A percentile compares a stretch with the other conserved stretches of the same genome.
These are phyloP conservation scores for Neotoma lepida DNA, from an alignment of 2,113 vertebrate species.

Conservation along the genomic window DNA sequence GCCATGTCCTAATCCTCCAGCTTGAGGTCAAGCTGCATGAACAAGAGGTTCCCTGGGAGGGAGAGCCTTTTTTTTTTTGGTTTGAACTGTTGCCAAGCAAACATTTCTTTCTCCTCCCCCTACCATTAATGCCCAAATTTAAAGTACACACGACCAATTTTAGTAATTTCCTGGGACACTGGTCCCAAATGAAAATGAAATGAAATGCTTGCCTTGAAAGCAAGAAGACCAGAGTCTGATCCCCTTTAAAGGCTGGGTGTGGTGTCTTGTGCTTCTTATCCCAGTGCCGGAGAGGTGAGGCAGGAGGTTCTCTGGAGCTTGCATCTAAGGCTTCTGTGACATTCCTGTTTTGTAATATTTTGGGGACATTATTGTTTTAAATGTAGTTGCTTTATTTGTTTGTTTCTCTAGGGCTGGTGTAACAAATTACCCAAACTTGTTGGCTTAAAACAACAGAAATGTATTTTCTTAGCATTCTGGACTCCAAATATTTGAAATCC, in stretches of 20 bases:
- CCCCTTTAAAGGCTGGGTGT: no score
- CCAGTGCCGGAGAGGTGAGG: not conserved
- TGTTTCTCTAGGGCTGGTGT: not conserved
- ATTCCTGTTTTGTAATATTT: not conserved
- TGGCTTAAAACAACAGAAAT: not conserved
- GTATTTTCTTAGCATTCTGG: constrained; percentile 3
- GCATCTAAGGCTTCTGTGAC: not conserved
- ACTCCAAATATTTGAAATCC: not conserved
- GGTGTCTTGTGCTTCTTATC: not conserved
- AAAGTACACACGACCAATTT: not conserved
- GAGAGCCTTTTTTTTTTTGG: not conserved
- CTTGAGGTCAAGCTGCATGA: constrained; percentile 48
- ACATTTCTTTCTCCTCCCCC: constrained; percentile 2
- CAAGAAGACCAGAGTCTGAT: no score
- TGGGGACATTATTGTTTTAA: not conserved
- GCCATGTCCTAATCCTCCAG: constrained; percentile 52
- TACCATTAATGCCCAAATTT: not conserved
- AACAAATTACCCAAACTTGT: not conserved
- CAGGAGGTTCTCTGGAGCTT: not conserved
- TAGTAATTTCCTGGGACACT: constrained; percentile 28
- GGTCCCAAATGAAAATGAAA: constrained; percentile 15
- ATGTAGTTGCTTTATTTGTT: not conserved
- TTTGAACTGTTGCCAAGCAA: constrained; percentile 45
- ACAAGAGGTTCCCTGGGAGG: not conserved
- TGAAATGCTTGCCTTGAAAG: not conserved